Conservation (phyloP, 1,140 invertebrate species). For the Apis laboriosa region DNA sequence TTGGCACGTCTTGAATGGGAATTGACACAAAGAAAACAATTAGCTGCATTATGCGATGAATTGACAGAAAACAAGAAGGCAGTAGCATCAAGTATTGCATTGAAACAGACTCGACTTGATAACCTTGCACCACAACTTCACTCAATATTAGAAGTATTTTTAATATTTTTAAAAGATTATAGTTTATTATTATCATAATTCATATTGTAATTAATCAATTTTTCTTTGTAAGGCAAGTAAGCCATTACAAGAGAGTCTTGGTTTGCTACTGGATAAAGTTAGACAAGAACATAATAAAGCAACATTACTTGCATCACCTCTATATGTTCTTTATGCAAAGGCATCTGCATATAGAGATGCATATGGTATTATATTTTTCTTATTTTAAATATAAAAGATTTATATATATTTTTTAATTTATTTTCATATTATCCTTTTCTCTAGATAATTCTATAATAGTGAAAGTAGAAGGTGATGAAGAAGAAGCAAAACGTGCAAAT, state of each 20-base stretch:
- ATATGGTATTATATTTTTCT: conserved; percentile 81
- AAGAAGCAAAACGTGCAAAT: conserved; percentile 87
- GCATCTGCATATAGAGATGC: conserved; percentile 91
- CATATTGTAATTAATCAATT: conserved; percentile 24
- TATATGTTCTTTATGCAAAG: conserved; percentile 95
- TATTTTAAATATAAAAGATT: background rate
- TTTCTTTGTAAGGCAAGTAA: conserved; percentile 86
- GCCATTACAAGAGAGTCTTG: conserved; percentile 94
- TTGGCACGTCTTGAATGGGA: conserved; percentile 96
- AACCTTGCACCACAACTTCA: conserved; percentile 91
- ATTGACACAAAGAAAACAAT: conserved; percentile 92
- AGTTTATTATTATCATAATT: background rate
- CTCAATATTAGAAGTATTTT: conserved; percentile 85
- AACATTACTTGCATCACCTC: conserved; percentile 88
- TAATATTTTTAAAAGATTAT: conserved; percentile 11
- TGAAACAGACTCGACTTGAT: conserved; percentile 90
- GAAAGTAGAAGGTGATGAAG: conserved; percentile 89
- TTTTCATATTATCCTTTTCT: conserved; percentile 33
- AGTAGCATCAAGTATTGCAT: conserved; percentile 88
- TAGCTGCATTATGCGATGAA: conserved; percentile 89
- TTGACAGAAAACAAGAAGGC: conserved; percentile 89
- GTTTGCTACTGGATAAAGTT: conserved; percentile 89
- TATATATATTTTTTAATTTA: conserved; percentile 10
- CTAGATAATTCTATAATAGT: conserved; percentile 82
- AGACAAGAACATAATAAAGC: conserved; percentile 89